Percentiles rank a stretch among this genome's conserved stretches.
These are phyloP conservation scores for Zoanthus sociatus DNA, from an alignment of 92 coral and sea anemone species.

Conservation along the genomic window DNA sequence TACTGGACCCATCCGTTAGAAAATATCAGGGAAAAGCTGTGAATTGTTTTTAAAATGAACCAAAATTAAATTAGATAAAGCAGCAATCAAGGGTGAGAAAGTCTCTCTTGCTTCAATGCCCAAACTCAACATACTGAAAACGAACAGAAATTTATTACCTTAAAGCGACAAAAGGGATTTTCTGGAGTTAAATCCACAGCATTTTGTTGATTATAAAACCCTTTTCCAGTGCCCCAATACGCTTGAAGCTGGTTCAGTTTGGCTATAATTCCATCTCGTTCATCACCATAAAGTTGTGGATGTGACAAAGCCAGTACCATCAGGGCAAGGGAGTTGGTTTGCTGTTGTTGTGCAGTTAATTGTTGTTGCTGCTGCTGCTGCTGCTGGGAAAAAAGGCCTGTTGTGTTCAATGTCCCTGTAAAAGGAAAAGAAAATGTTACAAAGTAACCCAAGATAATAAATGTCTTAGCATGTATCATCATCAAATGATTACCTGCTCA, in stretches of 20 bases:
- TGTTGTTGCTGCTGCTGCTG: constrained; percentile 48
- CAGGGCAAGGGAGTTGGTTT: constrained; percentile 59
- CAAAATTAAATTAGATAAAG: no score
- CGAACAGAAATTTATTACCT: constrained; percentile 61
- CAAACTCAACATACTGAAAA: no score
- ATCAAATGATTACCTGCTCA: no score
- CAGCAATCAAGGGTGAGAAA: no score
- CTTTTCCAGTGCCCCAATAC: constrained; percentile 96
- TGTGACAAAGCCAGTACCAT: constrained; percentile 82
- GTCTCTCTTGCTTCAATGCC: no score
- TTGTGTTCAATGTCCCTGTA: constrained; percentile 23
- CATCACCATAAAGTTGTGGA: constrained; percentile 96
- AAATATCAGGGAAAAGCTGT: no score
- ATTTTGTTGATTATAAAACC: constrained; percentile 85
- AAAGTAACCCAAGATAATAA: no score
- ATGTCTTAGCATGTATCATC: no score
- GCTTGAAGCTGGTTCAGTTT: constrained; percentile 96
- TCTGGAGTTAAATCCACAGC: constrained; percentile 85
- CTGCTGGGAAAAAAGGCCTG: constrained; percentile 59
- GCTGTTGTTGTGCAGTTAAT: constrained; percentile 41
- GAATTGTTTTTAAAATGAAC: no score
- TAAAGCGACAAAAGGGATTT: constrained; percentile 95
- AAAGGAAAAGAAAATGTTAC: not conserved
- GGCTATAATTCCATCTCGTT: constrained; percentile 95
- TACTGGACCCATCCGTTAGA: no score